Evolutionary conservation across 2,888 invertebrate genomes (phyloP).

Genomic region (Leptogaster cylindrica): DNA sequence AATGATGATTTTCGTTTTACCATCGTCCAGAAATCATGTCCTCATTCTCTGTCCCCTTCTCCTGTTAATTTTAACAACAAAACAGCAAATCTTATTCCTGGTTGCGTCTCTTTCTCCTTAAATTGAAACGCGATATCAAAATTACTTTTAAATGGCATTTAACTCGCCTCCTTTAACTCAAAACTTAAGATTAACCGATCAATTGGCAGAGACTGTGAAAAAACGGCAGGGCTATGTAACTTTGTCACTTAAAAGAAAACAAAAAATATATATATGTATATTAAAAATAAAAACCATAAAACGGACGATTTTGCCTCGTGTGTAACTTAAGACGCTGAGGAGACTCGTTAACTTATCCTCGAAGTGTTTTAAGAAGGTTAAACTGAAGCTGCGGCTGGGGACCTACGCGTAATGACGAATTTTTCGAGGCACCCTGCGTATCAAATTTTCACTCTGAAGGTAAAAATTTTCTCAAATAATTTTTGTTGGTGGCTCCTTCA

Average conservation of each 20-base stretch:
- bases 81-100: background rate
- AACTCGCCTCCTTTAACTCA: conserved; percentile 30
- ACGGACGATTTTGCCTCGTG: conserved; percentile 1
- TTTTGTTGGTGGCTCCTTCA: conserved; percentile 11
- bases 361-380: conserved; percentile 30
- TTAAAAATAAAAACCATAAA: conserved; percentile 1
- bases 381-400: conserved; percentile 5
- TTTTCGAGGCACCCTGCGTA: conserved; percentile 20
- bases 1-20: background rate
- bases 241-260: conserved; percentile 2
- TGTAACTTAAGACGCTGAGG: conserved; percentile 35
- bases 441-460: conserved; percentile 29
- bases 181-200: conserved; percentile 36
- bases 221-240: background rate
- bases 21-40: background rate
- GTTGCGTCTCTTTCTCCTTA: background rate
- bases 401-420: conserved; percentile 13
- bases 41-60: background rate
- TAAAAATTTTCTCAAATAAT: conserved; percentile 24
- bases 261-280: conserved; percentile 1
- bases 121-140: conserved; percentile 44
- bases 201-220: conserved; percentile 27
- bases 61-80: conserved; percentile 8
- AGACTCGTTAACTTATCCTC: conserved; percentile 21
- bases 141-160: conserved; percentile 46